phyloP scores from a whole-genome alignment of 2,797 vertebrate genomes.

The Micropoecilia bifurca region DNA sequence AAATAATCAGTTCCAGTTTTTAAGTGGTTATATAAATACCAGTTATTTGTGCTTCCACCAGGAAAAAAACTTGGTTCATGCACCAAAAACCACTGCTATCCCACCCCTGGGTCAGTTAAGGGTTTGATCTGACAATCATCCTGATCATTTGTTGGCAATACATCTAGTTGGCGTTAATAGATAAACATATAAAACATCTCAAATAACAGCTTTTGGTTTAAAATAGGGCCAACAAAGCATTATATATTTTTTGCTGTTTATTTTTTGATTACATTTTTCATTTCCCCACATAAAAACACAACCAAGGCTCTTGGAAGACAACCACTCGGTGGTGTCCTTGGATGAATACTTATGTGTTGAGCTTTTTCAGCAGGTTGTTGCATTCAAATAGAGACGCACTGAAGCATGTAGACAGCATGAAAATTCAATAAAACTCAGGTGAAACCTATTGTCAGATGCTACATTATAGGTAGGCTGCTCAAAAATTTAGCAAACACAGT shows the following conservation, averaged over 20 bases:
- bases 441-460: constrained; percentile 15
- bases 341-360: constrained; percentile 35
- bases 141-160: background rate
- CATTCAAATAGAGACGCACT: constrained; percentile 39
- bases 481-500: background rate
- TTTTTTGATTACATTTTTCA: background rate
- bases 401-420: constrained; percentile 30
- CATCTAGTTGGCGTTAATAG: too few relatives aligned
- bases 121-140: background rate
- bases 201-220: background rate
- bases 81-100: background rate
- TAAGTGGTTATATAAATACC: background rate
- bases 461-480: constrained; percentile 35
- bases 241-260: background rate
- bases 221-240: background rate
- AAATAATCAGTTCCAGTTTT: background rate
- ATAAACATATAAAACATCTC: background rate
- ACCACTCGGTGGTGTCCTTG: background rate
- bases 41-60: background rate
- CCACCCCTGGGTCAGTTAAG: background rate
- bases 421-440: constrained; percentile 37
- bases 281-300: background rate
- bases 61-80: background rate
- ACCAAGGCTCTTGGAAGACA: background rate
- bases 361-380: constrained; percentile 13